Conservation (phyloP, 53 echinoderm and acorn worm species). For the Holothuria scabra region DNA sequence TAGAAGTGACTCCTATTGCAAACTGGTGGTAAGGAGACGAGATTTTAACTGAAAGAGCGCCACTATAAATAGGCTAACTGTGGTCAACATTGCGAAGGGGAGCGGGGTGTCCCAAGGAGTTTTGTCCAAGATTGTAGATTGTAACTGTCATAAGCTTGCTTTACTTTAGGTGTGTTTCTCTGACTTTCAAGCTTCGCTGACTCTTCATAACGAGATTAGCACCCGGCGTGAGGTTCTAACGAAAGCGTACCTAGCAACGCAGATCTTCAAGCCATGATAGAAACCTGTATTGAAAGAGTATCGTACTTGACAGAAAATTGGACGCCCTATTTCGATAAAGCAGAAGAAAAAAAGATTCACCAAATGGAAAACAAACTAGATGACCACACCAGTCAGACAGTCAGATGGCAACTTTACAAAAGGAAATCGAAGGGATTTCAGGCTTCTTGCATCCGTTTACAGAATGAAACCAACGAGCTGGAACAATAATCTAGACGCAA, state of each 20-base stretch:
- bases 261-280: slow-evolving; percentile 9
- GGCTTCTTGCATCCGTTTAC: slow-evolving; percentile 12
- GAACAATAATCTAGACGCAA: slow-evolving; percentile 1
- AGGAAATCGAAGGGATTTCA: neutral
- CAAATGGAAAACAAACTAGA: slow-evolving; percentile 8
- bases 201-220: neutral
- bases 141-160: too few relatives aligned
- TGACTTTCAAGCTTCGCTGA: neutral
- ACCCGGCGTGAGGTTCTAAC: neutral
- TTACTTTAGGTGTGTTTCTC: too few relatives aligned
- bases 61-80: too few relatives aligned
- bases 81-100: too few relatives aligned
- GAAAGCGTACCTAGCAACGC: slow-evolving; percentile 23
- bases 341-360: slow-evolving; percentile 5
- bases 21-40: too few relatives aligned
- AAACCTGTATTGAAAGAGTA: neutral
- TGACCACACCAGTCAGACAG: slow-evolving; percentile 15
- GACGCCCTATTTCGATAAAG: slow-evolving; percentile 1
- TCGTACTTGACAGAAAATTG: too few relatives aligned
- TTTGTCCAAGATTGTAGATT: too few relatives aligned
- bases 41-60: too few relatives aligned
- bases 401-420: neutral
- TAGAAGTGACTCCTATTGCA: too few relatives aligned
- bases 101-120: too few relatives aligned
- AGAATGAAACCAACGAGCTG: neutral